Percentiles rank a stretch among this genome's conserved stretches.
phyloP scores from a whole-genome alignment of 1,140 invertebrate genomes.

The Eurytemora carolleeae region DNA sequence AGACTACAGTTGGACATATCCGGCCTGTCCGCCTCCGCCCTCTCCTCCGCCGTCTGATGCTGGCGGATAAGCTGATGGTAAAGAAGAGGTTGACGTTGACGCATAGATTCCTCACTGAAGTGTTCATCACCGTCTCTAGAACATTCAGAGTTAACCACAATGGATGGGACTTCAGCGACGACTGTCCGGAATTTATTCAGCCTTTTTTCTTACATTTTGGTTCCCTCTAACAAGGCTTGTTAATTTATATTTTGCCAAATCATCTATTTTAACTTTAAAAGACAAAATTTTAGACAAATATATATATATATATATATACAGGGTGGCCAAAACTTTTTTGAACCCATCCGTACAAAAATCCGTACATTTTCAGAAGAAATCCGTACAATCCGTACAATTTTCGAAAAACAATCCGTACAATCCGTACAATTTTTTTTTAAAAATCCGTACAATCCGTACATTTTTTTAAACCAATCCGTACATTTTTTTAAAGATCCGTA shows the following conservation, averaged over 20 bases:
- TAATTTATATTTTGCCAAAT: not conserved
- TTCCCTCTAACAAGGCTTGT: too few species aligned
- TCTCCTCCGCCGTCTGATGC: slow-evolving; percentile 55
- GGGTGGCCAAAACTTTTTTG: too few species aligned
- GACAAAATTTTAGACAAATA: not conserved
- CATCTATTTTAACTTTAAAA: not conserved
- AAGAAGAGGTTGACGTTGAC: slow-evolving; percentile 62
- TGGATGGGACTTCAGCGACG: not conserved
- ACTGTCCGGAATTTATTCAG: not conserved
- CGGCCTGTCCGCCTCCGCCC: slow-evolving; percentile 25
- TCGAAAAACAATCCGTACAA: too few species aligned
- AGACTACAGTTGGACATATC: not conserved
- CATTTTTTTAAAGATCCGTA: too few species aligned
- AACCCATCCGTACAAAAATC: too few species aligned
- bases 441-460: too few species aligned
- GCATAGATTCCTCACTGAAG: slow-evolving; percentile 80
- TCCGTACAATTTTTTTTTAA: too few species aligned
- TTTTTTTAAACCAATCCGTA: too few species aligned
- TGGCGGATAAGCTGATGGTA: slow-evolving; percentile 71
- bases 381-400: too few species aligned
- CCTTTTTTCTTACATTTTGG: too few species aligned
- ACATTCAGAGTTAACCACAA: not conserved
- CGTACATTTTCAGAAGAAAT: too few species aligned
- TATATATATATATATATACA: not conserved
- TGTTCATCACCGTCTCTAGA: slow-evolving; percentile 40